Percentiles rank a stretch among this genome's conserved stretches.
These are phyloP conservation scores for Drosophila albomicans DNA, from an alignment of 1,140 invertebrate genomes.

Conservation along the genomic window DNA sequence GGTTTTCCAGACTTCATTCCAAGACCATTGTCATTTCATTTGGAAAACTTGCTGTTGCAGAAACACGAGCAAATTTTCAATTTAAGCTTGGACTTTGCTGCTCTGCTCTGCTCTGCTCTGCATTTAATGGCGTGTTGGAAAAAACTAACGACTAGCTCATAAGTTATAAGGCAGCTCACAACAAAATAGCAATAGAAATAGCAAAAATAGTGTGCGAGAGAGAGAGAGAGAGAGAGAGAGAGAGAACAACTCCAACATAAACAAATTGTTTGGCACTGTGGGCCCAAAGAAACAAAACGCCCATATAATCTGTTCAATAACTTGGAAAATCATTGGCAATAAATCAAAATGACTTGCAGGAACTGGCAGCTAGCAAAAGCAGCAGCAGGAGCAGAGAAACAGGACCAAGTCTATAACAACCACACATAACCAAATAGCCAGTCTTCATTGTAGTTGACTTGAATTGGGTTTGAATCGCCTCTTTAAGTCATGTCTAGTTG, in stretches of 20 bases:
- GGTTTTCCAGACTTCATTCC: conserved; percentile 28
- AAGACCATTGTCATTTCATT: conserved; percentile 71
- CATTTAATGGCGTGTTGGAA: conserved; percentile 65
- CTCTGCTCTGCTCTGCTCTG: conserved; percentile 29
- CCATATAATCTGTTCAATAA: conserved; percentile 83
- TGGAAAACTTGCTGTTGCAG: conserved; percentile 70
- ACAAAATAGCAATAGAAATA: conserved; percentile 7
- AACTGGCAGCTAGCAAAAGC: conserved; percentile 48
- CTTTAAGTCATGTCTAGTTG: conserved; percentile 38
- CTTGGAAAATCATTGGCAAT: conserved; percentile 84
- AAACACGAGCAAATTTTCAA: conserved; percentile 75
- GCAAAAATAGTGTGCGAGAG: background rate
- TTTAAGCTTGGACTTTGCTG: conserved; percentile 61
- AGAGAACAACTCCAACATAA: conserved; percentile 59
- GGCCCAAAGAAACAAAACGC: conserved; percentile 66
- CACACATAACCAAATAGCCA: conserved; percentile 26
- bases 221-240: background rate
- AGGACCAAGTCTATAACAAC: conserved; percentile 35
- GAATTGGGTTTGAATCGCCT: conserved; percentile 34
- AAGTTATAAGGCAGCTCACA: conserved; percentile 34
- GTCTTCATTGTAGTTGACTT: conserved; percentile 41
- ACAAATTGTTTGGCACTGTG: conserved; percentile 74
- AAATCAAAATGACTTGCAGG: conserved; percentile 84
- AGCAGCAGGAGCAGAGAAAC: conserved; percentile 12
- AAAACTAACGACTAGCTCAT: conserved; percentile 47